A percentile compares a stretch with the other conserved stretches of the same genome.
Conservation (phyloP, 2,113 vertebrate genomes). For the cattle (Bos taurus) region ARS-UCD2.0 NC_037348.1:24011501-24012000, state of each 20-base stretch:
- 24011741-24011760: not conserved
- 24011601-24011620: not conserved
- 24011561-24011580: not conserved
- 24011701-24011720: not conserved
- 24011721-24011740: not conserved
- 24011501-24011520: not conserved
- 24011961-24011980: not conserved
- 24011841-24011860: not conserved
- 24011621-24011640: not conserved
- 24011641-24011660: not conserved
- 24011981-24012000: not conserved
- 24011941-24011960: too few species aligned
- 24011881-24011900: not conserved
- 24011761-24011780: not conserved
- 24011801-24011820: not conserved
- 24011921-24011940: too few species aligned
- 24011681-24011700: not conserved
- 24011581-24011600: not conserved
- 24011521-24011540: not conserved
- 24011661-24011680: not conserved
- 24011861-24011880: not conserved
- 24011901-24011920: not conserved
- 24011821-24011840: not conserved
- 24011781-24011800: not conserved
- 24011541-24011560: not conserved